Base-by-base conservation (phyloP, 2,888 invertebrate genomes). In the Acanthopleura granulata region DNA sequence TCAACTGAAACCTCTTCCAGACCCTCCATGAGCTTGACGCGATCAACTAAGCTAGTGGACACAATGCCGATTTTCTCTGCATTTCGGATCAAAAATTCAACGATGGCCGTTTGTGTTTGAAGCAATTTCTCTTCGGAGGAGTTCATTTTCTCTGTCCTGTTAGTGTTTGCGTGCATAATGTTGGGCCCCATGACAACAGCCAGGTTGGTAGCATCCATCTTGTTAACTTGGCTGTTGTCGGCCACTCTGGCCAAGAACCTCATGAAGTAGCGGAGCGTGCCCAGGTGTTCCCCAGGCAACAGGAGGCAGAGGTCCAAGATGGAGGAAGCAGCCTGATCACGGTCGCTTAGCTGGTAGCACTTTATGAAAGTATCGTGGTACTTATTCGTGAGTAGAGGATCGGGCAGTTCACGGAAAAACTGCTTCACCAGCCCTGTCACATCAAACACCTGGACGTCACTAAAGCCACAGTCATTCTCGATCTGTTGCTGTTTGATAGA, bases 111-210 rank as follows among this genome's bases (percentile, higher is more conserved):
- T 80, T 90, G 88, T n/a, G 84, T 80, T 79, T 88, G 87, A 9
- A 90, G 78, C 12, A 87, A 76, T 74, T 86, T 85, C 75, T 87
- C 87, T 73, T 89, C 88, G 30, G 83, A 80, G 0, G 84, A 82
- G 76, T 83, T 88, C 83, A 87, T 86, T 75, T 89, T 88, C 74
- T 89, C 87, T 50, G 83, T 85, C 72, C 87, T 86, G 30, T 76
- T 74, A 11, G 94, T 93, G 73, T 94, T 94, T 16, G 94, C 91
- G 0, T 96, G 96, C 94, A 97, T 95, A 73, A 97, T 92, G 86
- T 95, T 95, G 0, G 97, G 97, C 0, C 95, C 94, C 88, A 97
- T 92, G 49, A 97, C 94, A 81, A 96, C 94, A 0, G 97, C 95
- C 79, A 97, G 91, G 91, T 97, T 97, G 73, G 94, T 94, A 0